Conservation (phyloP, 1,140 invertebrate genomes). For the Chironomus striatipennis region DNA sequence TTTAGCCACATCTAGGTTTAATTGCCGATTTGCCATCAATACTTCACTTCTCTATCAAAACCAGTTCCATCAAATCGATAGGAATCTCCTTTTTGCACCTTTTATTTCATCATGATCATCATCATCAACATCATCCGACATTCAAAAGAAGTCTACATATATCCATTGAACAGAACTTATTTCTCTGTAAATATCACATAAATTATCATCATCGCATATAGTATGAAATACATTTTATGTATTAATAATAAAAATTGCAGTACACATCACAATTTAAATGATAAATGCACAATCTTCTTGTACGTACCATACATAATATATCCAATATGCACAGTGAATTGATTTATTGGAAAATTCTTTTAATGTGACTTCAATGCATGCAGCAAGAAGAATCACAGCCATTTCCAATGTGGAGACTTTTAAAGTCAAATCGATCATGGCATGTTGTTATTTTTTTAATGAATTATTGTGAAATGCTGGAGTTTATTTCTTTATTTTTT, state of each 20-base stretch:
- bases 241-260: background rate
- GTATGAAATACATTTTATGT: too few relatives aligned
- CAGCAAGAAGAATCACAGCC: too few relatives aligned
- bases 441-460: constrained; percentile 1
- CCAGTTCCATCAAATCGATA: too few relatives aligned
- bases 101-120: background rate
- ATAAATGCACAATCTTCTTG: constrained; percentile 15
- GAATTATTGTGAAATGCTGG: background rate
- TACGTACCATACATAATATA: background rate
- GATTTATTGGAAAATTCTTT: constrained; percentile 11
- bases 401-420: background rate
- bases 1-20: too few relatives aligned
- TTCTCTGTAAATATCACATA: constrained; percentile 1
- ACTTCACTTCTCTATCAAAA: too few relatives aligned
- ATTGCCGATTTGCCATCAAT: too few relatives aligned
- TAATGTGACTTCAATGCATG: background rate
- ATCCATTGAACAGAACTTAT: background rate
- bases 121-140: background rate
- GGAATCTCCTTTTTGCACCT: background rate
- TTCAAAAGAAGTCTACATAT: background rate
- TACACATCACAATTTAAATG: constrained; percentile 19
- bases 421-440: background rate
- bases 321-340: constrained; percentile 10
- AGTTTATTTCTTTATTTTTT: background rate
- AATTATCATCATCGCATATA: background rate